Base-by-base conservation (phyloP, 1,140 invertebrate genomes). In the Andricus grossulariae region DNA sequence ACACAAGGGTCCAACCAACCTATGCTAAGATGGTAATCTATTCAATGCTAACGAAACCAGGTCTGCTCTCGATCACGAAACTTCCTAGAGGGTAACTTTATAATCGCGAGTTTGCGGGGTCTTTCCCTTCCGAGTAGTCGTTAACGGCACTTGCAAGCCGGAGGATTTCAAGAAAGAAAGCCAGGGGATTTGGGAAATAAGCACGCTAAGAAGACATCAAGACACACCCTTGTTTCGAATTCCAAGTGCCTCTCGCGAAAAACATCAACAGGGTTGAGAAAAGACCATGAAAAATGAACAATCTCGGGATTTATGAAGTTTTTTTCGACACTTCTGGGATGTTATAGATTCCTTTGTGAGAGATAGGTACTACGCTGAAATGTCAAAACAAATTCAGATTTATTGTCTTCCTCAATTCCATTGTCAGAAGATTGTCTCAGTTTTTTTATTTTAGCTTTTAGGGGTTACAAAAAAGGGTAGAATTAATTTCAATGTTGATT, bases 61-160 rank as follows among this genome's bases (percentile, higher is more conserved):
- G 52, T 16, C 52, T 54, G 52, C 52, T 54, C 52, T 54, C 52
- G 52, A 54, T 54, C 52, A 54, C 52, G 52, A 54, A 54, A 54
- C 52, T 54, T 54, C 52, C 10, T 19, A 18, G 52, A 54, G 52
- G 52, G 52, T 54, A 54, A n/a, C 52, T 54, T 54, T 54, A 18
- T 54, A 54, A 54, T 54, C 52, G n/a, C n/a, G 52, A 54, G n/a
- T 54, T 54, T 54, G 52, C 52, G 52, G 52, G 52, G 52, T 54
- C n/a, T 10, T 19, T 18, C 52, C 52, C 52, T 54, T 54, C 52
- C n/a, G n/a, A 54, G 8, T 18, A 54, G n/a, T 54, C 52, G 52
- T 54, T 54, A 54, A 54, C 52, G 52, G 18, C 52, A 54, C 52
- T 54, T 54, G 52, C 18, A 54, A 54, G 52, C 52, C 6, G 8